Evolutionary conservation across 2,113 vertebrate species (phyloP).

Genomic region (Dendrocopos noguchii): DNA sequence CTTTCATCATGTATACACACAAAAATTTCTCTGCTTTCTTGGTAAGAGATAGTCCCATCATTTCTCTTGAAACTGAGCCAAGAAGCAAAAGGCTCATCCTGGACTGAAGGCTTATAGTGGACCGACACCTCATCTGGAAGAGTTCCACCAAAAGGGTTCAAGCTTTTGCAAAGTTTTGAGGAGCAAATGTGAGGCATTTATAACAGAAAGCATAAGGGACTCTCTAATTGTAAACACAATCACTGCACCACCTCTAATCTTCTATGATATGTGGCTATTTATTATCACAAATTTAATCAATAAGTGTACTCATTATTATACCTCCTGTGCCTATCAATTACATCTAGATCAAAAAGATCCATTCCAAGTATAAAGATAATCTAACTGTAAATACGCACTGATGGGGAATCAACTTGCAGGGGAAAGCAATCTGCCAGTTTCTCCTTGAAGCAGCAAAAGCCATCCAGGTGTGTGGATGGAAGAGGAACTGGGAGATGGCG

Average conservation of each 20-base stretch:
- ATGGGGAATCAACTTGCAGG: not conserved
- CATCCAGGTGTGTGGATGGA: not conserved
- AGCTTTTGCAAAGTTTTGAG: not conserved
- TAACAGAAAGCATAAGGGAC: not conserved
- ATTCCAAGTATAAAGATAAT: not conserved
- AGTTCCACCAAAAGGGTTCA: not conserved
- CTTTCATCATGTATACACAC: not conserved
- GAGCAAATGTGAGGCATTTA: not conserved
- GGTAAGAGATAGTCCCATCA: not conserved
- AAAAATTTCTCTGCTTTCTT: not conserved
- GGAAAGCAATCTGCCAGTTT: not conserved
- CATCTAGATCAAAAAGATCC: not conserved
- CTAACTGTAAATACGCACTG: not conserved
- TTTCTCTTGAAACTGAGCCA: not conserved
- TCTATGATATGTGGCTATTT: not conserved
- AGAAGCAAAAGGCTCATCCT: not conserved
- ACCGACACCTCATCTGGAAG: accelerated
- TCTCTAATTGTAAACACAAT: not conserved
- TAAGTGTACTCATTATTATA: not conserved
- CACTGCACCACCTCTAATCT: not conserved
- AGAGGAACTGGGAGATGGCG: not conserved
- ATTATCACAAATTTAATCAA: not conserved
- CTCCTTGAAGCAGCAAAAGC: not conserved
- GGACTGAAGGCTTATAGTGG: not conserved
- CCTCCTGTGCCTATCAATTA: not conserved